phyloP scores from a whole-genome alignment of 2,888 invertebrate genomes.

The Pristionchus japonicus region DNA sequence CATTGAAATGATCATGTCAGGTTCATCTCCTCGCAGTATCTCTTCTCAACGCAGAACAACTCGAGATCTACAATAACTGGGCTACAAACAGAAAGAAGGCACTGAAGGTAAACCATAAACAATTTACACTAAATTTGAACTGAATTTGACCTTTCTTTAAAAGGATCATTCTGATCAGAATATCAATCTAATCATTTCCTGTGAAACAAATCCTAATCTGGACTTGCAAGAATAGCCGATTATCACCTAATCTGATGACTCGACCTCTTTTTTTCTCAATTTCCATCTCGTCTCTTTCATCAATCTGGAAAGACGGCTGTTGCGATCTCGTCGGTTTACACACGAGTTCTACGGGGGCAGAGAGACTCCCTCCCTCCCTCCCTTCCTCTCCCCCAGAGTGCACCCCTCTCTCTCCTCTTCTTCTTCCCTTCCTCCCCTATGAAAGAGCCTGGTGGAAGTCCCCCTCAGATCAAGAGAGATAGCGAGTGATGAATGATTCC shows the following conservation, averaged over 20 bases:
- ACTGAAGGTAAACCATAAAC: slow-evolving; percentile 56
- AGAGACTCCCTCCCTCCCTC: background rate
- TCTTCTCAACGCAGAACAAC: slow-evolving; percentile 63
- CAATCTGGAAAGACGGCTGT: slow-evolving; percentile 7
- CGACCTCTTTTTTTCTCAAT: background rate
- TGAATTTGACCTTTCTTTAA: too few species aligned
- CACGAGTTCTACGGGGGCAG: slow-evolving; percentile 32
- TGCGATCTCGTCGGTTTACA: slow-evolving; percentile 41
- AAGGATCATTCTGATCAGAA: too few species aligned
- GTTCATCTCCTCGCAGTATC: slow-evolving; percentile 67
- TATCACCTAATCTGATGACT: background rate
- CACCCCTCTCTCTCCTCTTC: background rate
- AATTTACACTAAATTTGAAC: too few species aligned
- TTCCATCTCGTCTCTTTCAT: background rate
- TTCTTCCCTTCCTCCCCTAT: background rate
- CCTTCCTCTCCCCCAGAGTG: slow-evolving; percentile 1
- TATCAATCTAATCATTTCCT: too few species aligned
- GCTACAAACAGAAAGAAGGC: slow-evolving; percentile 63
- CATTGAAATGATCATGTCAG: background rate
- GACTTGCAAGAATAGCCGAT: too few species aligned
- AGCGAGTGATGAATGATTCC: background rate
- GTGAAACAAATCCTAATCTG: too few species aligned
- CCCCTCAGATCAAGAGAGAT: slow-evolving; percentile 10
- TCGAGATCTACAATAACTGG: slow-evolving; percentile 69
- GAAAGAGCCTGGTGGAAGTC: background rate